These are phyloP conservation scores for Mayetiola destructor DNA, from an alignment of 2,888 invertebrate genomes.

Conservation along the genomic window DNA sequence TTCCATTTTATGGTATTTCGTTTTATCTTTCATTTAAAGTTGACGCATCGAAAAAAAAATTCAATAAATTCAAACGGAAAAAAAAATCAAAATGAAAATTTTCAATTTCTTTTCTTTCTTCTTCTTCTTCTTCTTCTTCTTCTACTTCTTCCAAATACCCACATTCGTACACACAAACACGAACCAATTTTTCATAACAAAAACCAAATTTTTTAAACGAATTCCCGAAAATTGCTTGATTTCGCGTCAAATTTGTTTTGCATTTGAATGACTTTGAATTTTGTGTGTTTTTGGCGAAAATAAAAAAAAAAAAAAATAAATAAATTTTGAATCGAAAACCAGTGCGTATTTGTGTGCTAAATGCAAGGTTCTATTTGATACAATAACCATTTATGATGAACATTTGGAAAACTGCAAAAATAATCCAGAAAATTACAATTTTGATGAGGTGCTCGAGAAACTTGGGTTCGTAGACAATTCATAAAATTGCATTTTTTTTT, in stretches of 20 bases:
- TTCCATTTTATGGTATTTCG: no score
- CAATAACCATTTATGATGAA: not conserved
- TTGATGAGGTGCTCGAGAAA: constrained; percentile 3
- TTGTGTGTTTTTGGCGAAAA: no score
- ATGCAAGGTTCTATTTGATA: constrained; percentile 9
- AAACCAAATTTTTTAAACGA: not conserved
- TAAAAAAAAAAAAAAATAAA: not conserved
- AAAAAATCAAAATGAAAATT: not conserved
- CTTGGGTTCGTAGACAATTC: not conserved
- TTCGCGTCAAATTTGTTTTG: not conserved
- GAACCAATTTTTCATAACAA: not conserved
- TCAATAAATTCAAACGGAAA: no score
- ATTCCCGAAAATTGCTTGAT: not conserved
- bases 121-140: not conserved
- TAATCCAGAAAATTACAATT: constrained; percentile 4
- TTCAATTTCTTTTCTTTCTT: not conserved
- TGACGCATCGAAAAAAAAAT: no score
- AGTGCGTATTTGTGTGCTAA: constrained; percentile 13
- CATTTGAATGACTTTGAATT: not conserved
- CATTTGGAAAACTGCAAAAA: constrained; percentile 11
- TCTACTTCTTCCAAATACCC: not conserved
- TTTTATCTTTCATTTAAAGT: no score
- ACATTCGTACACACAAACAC: not conserved
- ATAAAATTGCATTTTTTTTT: not conserved
- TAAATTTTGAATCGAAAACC: not conserved